Evolutionary conservation across 2,888 invertebrate genomes (phyloP), one percentile per base, ranked within the genome.

Genomic region (Erpobdella octoculata): DNA sequence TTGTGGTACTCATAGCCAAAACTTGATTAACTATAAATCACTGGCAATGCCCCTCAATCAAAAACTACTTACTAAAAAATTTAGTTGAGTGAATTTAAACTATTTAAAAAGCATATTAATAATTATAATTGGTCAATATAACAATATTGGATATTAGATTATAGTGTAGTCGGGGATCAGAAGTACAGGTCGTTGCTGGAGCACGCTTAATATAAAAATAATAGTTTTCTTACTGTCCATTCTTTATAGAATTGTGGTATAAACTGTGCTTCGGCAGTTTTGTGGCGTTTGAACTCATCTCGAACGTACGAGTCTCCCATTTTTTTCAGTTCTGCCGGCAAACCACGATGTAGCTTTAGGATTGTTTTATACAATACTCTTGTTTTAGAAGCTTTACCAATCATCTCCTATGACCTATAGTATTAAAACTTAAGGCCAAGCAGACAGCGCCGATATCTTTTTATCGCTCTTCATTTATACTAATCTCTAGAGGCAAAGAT

Each of bases 261-360:
- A 81, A 92, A 91, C 59, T 86, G 85, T 0, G 86, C 85, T 70
- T 87, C 87, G n/a, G 79, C 81, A 12, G 86, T 87, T 79, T 90
- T 90, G 81, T 94, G 93, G 62, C 91, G 85, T 79, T 88, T 88
- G 81, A 95, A 95, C 83, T 95, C 92, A 76, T 90, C 91, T 74
- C 87, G 87, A 0, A 89, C 89, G 80, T 92, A 92, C 78, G 87
- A 87, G 79, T 90, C 88, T 0, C 92, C 92, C 36, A 92, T 80
- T 3, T 87, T 85, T 67, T 87, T 86, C 41, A 91, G 82, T 76
- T 90, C 90, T 0, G 83, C 79, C 0, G 92, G 91, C 62, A 92
- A 81, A 2, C 89, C 90, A 73, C 90, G 85, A 79, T 92, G 92
- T 35, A 92, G 85, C 74, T 89, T 87, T 74, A 91, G 85, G 78